phyloP scores from a whole-genome alignment of 2,113 vertebrate species.

The Sceloporus undulatus region DNA sequence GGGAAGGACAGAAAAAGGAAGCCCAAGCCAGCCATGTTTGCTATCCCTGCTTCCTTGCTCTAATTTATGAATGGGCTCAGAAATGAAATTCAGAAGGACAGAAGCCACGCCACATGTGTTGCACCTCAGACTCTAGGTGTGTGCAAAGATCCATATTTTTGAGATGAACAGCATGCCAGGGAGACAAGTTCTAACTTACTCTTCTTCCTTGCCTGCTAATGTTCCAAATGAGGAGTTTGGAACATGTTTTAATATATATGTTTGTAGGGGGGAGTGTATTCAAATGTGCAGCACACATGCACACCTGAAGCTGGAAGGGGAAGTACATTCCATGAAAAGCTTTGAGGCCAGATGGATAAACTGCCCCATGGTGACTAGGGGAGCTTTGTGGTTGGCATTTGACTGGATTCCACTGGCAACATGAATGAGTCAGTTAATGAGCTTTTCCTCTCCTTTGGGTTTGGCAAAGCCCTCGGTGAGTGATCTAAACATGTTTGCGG shows the following conservation, averaged over 20 bases:
- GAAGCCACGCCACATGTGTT: too few relatives aligned
- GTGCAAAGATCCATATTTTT: neutral
- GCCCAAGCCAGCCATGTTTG: neutral
- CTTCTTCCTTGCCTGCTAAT: neutral
- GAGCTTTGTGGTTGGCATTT: neutral
- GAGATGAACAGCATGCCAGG: neutral
- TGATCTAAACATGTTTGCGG: rapidly evolving
- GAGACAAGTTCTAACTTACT: neutral
- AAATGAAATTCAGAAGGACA: neutral
- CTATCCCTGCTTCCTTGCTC: neutral
- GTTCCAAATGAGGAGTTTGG: neutral
- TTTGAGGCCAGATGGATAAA: neutral
- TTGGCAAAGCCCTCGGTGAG: neutral
- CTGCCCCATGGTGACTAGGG: neutral
- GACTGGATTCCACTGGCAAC: neutral
- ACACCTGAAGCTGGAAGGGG: neutral
- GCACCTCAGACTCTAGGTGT: neutral
- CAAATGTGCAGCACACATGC: neutral
- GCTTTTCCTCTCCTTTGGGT: neutral
- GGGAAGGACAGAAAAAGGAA: neutral
- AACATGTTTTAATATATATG: too few relatives aligned
- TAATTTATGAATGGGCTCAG: neutral
- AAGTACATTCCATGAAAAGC: neutral
- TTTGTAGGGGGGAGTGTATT: too few relatives aligned
- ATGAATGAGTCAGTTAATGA: neutral